Conservation (phyloP, 2,797 vertebrate species). For the Myoxocephalus aenaeus region DNA sequence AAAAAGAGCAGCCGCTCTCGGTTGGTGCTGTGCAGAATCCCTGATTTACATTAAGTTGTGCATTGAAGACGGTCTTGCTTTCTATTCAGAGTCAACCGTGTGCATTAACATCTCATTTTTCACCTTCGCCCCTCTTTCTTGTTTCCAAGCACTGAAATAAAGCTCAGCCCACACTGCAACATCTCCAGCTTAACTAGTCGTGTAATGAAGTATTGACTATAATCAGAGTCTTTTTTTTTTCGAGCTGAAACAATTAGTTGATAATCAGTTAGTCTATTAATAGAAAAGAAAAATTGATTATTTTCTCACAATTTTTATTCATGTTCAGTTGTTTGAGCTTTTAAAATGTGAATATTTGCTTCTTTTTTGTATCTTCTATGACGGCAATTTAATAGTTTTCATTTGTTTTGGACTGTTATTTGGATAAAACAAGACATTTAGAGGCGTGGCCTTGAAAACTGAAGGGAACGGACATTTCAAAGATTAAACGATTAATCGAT, state of each 20-base stretch:
- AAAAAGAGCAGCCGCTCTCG: constrained; percentile 32
- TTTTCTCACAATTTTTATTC: neutral
- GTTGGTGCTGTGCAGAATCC: constrained; percentile 34
- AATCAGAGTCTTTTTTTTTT: neutral
- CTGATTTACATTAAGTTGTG: constrained; percentile 55
- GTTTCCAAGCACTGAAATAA: constrained; percentile 13
- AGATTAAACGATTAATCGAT: no score
- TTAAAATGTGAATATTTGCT: neutral
- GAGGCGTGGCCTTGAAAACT: neutral
- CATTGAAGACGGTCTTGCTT: constrained; percentile 28
- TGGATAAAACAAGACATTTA: neutral
- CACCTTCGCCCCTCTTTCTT: neutral
- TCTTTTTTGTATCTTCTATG: neutral
- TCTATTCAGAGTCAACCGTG: constrained; percentile 30
- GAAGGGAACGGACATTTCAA: neutral
- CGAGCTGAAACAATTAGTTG: neutral
- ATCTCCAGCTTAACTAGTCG: constrained; percentile 11
- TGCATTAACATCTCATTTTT: constrained; percentile 29
- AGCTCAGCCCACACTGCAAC: neutral
- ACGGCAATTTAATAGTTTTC: neutral
- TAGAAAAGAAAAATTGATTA: neutral
- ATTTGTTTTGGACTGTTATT: neutral
- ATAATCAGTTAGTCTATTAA: neutral
- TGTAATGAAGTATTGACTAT: constrained; percentile 18
- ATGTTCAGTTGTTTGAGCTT: neutral